Evolutionary conservation across 64 coral and sea anemone species (phyloP), one percentile per base, ranked within the genome.

Genomic region (Dendrophyllia cribrosa): DNA sequence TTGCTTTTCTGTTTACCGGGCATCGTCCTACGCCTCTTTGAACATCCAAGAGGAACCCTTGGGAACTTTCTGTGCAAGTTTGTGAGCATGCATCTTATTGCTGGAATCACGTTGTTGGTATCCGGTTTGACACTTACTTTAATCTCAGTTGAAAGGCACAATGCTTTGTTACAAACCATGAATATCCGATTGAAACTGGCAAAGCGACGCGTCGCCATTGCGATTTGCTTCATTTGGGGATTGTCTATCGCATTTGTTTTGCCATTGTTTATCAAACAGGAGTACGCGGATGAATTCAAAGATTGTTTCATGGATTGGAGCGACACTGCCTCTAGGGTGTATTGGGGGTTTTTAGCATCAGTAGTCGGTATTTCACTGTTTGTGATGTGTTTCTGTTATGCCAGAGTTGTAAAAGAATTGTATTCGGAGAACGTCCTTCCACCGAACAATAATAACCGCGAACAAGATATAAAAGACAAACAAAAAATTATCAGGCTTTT

Each of bases 401-500:
- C 73, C 3, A 55, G 60, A 72, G 79, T 93, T 25, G 51, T 88
- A 66, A 68, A 17, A 81, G 92, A 75, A 11, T 77, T 93, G 52
- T 88, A 88, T 50, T 88, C 88, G 62, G 72, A 77, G 7, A 88
- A 93, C 43, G 61, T 70, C 23, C 76, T 94, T 55, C 65, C 88
- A 11, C 62, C 58, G 9, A 72, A 24, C 45, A 74, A 78, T 24
- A 7, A 56, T 17, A 23, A 15, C 59, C 10, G 25, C 19, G 56
- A 73, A 2, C 69, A 66, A 74, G 66, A 64, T 17, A 51, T 62
- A 3, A 66, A 91, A 48, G 86, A 88, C 51, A 95, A 77, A 26
- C 79, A 66, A 78, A 95, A 90, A 59, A 78, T 95, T 15, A 76
- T 65, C 25, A 86, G 72, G 25, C 74, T 95, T 83, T 91, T 86